Evolutionary conservation across 2,113 vertebrate genomes (phyloP).

Genomic region (Epinephelus cyanopodus): DNA sequence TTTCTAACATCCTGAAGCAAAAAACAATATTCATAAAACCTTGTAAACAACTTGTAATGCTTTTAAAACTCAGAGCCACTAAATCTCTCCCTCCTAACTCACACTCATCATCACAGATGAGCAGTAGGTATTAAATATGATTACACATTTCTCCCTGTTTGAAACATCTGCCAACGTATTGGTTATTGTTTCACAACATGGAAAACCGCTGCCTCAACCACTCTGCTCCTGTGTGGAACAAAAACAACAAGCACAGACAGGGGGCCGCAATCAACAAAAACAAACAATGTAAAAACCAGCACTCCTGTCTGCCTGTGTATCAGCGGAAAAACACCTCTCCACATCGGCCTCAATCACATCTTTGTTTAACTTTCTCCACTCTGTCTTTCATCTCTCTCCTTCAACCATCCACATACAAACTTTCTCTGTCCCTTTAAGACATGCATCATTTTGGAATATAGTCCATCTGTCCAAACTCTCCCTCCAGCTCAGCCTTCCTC

Average conservation of each 20-base stretch:
- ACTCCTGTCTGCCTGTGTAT: neutral
- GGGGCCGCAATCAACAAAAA: slow-evolving; percentile 31
- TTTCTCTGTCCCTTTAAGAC: neutral
- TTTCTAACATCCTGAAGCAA: slow-evolving; percentile 12
- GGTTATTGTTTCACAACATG: slow-evolving; percentile 37
- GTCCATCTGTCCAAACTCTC: slow-evolving; percentile 15
- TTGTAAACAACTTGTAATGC: slow-evolving; percentile 3
- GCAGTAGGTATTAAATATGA: slow-evolving; percentile 40
- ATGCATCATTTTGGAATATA: slow-evolving; percentile 6
- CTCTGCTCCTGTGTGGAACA: neutral
- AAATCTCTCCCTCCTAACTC: slow-evolving; percentile 3
- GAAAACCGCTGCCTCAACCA: slow-evolving; percentile 8
- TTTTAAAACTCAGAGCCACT: neutral
- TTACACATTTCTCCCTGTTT: slow-evolving; percentile 22
- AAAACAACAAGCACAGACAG: slow-evolving; percentile 35
- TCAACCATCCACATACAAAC: neutral
- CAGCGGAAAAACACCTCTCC: neutral
- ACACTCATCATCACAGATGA: slow-evolving; percentile 18
- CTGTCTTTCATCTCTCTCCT: neutral
- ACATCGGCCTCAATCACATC: neutral
- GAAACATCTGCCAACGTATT: slow-evolving; percentile 18
- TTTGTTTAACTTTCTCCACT: slow-evolving; percentile 6
- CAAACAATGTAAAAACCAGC: slow-evolving; percentile 16
- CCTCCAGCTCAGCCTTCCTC: neutral
- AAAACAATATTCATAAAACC: slow-evolving; percentile 17